A percentile compares a stretch with the other conserved stretches of the same genome.
Evolutionary conservation across 2,888 invertebrate genomes (phyloP).

Genomic region (Drosophila infuscata): DNA sequence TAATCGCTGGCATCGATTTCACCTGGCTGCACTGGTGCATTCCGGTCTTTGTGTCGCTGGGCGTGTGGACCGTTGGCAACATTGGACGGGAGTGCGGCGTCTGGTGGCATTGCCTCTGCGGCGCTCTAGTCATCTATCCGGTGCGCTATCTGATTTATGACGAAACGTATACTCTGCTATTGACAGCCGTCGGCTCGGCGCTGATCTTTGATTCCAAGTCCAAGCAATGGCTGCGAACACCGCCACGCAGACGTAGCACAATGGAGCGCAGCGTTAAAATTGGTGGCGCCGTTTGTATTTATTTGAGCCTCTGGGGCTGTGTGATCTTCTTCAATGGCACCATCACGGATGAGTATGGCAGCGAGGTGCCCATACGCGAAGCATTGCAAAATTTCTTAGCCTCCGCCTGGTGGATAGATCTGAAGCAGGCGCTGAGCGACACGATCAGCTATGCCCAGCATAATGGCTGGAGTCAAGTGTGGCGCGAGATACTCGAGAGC

Average conservation of each 20-base stretch:
- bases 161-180: conserved; percentile 89
- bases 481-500: conserved; percentile 93
- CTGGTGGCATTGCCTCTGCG: conserved; percentile 89
- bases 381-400: conserved; percentile 95
- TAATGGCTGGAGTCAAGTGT: conserved; percentile 95
- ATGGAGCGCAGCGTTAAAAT: conserved; percentile 87
- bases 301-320: conserved; percentile 90
- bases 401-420: conserved; percentile 94
- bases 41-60: conserved; percentile 90
- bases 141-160: conserved; percentile 91
- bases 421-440: conserved; percentile 90
- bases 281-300: conserved; percentile 88
- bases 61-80: conserved; percentile 96
- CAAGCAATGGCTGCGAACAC: conserved; percentile 91
- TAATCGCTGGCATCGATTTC: conserved; percentile 90
- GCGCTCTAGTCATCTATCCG: conserved; percentile 89
- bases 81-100: conserved; percentile 93
- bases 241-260: conserved; percentile 85
- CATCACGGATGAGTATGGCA: conserved; percentile 93
- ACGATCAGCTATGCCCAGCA: conserved; percentile 92
- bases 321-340: conserved; percentile 95
- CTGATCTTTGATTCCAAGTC: conserved; percentile 91
- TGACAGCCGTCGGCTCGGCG: conserved; percentile 89
- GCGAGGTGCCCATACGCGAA: conserved; percentile 94
- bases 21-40: conserved; percentile 90